Percentiles rank a stretch among this genome's conserved stretches.
These are phyloP conservation scores for Sinodicranocentrus sp. DNA, from an alignment of 2,888 invertebrate genomes.

Conservation along the genomic window DNA sequence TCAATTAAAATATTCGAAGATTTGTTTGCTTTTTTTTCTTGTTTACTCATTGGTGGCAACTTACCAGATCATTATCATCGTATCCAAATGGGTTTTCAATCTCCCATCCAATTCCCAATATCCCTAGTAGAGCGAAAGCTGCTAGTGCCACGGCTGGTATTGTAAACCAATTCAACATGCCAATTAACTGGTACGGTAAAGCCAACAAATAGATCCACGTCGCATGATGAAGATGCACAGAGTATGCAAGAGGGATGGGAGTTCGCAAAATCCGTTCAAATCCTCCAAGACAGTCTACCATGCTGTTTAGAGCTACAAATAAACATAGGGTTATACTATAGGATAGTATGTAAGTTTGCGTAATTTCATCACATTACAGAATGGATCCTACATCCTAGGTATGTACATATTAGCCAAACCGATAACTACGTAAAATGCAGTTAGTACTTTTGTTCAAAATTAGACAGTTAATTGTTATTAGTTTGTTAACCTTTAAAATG, in stretches of 20 bases:
- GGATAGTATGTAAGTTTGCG: too few relatives aligned
- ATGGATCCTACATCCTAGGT: too few relatives aligned
- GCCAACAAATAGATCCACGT: conserved; percentile 66
- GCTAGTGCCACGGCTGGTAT: conserved; percentile 69
- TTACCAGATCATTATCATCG: conserved; percentile 74
- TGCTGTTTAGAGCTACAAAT: conserved; percentile 58
- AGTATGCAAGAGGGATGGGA: conserved; percentile 74
- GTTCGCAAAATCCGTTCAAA: conserved; percentile 74
- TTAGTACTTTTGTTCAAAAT: background rate
- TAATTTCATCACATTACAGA: too few relatives aligned
- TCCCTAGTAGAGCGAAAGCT: conserved; percentile 73
- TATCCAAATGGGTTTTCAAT: conserved; percentile 75
- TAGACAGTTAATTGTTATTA: too few relatives aligned
- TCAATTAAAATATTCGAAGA: too few relatives aligned
- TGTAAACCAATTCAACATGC: conserved; percentile 67
- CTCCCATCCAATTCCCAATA: conserved; percentile 73
- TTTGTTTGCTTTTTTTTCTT: too few relatives aligned
- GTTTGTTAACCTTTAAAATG: too few relatives aligned
- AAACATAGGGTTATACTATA: background rate
- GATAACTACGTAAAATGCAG: too few relatives aligned
- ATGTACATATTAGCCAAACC: too few relatives aligned
- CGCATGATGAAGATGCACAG: conserved; percentile 72
- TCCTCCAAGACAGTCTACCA: conserved; percentile 73
- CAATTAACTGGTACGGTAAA: conserved; percentile 65
- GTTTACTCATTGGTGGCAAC: background rate